phyloP scores from a whole-genome alignment of 2,888 invertebrate genomes.

The Scaptomyza reducta region DNA sequence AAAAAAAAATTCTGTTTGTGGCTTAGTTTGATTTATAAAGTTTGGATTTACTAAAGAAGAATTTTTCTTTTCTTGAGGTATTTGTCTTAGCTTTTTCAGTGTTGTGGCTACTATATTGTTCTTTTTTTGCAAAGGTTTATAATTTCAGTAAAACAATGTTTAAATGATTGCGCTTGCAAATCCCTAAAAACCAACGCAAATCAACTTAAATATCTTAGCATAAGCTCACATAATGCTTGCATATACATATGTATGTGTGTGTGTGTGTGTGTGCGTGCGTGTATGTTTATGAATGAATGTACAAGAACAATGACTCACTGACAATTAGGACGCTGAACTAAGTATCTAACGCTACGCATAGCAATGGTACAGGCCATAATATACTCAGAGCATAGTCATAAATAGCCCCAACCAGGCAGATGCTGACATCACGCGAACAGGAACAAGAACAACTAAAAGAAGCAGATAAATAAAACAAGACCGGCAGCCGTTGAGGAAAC shows the following conservation, averaged over 20 bases:
- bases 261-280: background rate
- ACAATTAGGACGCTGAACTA: conserved; percentile 20
- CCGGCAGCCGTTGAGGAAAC: conserved; percentile 37
- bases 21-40: background rate
- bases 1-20: no score
- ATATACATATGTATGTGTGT: background rate
- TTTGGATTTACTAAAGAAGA: no score
- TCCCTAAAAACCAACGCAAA: conserved; percentile 9
- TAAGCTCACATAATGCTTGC: conserved; percentile 10
- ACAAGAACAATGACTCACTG: conserved; percentile 36
- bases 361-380: conserved; percentile 21
- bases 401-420: conserved; percentile 41
- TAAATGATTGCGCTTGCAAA: conserved; percentile 8
- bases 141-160: background rate
- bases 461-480: conserved; percentile 3
- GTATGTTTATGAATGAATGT: background rate
- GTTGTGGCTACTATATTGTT: background rate
- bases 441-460: background rate
- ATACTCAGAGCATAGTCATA: conserved; percentile 29
- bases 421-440: conserved; percentile 47
- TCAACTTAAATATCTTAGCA: conserved; percentile 1
- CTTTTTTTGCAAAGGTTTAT: background rate
- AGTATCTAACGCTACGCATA: conserved; percentile 9
- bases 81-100: background rate
- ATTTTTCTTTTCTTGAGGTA: background rate